Conservation (phyloP, 1,140 invertebrate species). For the Meloidogyne chitwoodi region DNA sequence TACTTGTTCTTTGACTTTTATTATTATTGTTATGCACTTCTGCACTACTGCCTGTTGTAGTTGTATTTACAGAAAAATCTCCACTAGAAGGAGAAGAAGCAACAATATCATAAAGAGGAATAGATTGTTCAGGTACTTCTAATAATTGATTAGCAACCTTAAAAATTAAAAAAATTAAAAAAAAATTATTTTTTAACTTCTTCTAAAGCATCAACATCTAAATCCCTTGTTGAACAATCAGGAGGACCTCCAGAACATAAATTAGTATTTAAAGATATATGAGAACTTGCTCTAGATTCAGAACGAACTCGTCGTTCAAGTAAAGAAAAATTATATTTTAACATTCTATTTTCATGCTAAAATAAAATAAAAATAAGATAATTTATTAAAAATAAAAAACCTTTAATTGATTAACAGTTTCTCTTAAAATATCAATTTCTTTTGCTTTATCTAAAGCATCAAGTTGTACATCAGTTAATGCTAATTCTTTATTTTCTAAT, state of each 20-base stretch:
- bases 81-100: constrained; percentile 21
- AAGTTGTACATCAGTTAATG: constrained; percentile 86
- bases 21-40: neutral
- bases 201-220: constrained; percentile 1
- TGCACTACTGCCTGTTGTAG: constrained; percentile 3
- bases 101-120: constrained; percentile 4
- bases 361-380: constrained; percentile 7
- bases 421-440: constrained; percentile 89
- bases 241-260: constrained; percentile 30
- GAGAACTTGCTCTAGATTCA: constrained; percentile 37
- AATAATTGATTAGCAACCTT: constrained; percentile 3
- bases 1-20: neutral
- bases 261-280: constrained; percentile 39
- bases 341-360: constrained; percentile 49
- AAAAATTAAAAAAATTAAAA: neutral
- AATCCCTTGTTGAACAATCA: neutral
- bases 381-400: constrained; percentile 62
- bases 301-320: constrained; percentile 36
- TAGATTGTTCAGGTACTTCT: constrained; percentile 10
- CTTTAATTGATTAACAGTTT: constrained; percentile 92
- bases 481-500: constrained; percentile 87
- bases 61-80: constrained; percentile 17
- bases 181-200: neutral
- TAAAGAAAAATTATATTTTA: constrained; percentile 41
- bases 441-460: constrained; percentile 92